These are phyloP conservation scores for Apaloderma vittatum DNA, from an alignment of 2,113 vertebrate species.

Conservation along the genomic window DNA sequence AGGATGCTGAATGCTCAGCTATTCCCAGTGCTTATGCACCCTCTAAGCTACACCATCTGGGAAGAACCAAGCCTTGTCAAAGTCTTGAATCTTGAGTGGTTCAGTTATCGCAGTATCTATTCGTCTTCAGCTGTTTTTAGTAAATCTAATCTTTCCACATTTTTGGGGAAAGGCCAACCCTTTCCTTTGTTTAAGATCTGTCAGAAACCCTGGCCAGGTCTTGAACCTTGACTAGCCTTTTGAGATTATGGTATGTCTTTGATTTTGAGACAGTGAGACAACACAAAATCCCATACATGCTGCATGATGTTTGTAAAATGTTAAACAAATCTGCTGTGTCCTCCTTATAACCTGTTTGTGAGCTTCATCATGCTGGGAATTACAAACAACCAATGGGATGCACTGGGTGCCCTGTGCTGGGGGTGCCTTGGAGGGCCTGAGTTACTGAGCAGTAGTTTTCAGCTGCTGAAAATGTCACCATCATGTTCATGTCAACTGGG, in stretches of 20 bases:
- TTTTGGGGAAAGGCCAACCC: background rate
- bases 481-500: background rate
- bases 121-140: background rate
- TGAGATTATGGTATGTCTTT: background rate
- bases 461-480: background rate
- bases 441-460: background rate
- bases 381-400: background rate
- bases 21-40: background rate
- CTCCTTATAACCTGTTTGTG: background rate
- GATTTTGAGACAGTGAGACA: background rate
- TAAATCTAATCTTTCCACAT: background rate
- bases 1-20: background rate
- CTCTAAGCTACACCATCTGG: background rate
- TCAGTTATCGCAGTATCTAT: background rate
- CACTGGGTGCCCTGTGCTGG: background rate
- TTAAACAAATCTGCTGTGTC: background rate
- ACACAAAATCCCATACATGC: background rate
- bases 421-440: background rate
- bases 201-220: background rate
- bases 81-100: background rate
- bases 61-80: background rate
- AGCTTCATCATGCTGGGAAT: background rate
- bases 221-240: background rate
- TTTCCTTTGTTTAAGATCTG: background rate
- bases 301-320: background rate